phyloP scores from a whole-genome alignment of 2,888 invertebrate genomes.

The Nomada flava region DNA sequence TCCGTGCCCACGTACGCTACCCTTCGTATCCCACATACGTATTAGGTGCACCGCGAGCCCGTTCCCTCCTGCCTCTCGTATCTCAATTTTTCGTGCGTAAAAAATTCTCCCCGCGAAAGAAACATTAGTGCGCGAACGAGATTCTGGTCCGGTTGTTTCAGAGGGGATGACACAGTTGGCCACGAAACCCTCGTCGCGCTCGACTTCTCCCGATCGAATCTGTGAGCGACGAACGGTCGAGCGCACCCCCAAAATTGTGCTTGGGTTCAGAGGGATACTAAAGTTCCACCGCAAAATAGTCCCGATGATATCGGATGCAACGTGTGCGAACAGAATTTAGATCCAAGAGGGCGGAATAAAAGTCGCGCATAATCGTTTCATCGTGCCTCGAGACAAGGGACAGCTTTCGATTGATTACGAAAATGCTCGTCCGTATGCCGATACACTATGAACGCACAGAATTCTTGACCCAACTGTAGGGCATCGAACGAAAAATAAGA shows the following conservation, averaged over 20 bases:
- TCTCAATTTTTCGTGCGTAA: too few species aligned
- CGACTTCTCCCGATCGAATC: conserved; percentile 64
- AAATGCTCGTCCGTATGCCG: too few species aligned
- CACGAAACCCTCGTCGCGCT: conserved; percentile 65
- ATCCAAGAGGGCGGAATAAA: too few species aligned
- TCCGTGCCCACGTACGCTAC: conserved; percentile 34
- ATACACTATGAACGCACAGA: too few species aligned
- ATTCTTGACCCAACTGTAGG: background rate
- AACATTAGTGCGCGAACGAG: conserved; percentile 41
- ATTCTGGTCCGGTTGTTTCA: conserved; percentile 51
- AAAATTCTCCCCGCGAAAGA: conserved; percentile 29
- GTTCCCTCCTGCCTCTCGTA: background rate
- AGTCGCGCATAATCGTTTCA: background rate
- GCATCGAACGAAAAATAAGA: background rate
- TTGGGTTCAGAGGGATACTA: conserved; percentile 38
- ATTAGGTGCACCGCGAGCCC: background rate
- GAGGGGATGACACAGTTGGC: conserved; percentile 62
- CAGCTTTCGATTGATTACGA: conserved; percentile 7
- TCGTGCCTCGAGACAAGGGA: conserved; percentile 2
- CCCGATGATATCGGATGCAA: conserved; percentile 11
- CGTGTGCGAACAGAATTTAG: background rate
- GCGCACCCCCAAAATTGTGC: conserved; percentile 57
- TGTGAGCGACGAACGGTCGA: conserved; percentile 51
- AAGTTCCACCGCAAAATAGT: conserved; percentile 40
- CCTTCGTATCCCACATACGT: conserved; percentile 18